phyloP scores from a whole-genome alignment of 2,113 vertebrate genomes.

The Rissa tridactyla region DNA sequence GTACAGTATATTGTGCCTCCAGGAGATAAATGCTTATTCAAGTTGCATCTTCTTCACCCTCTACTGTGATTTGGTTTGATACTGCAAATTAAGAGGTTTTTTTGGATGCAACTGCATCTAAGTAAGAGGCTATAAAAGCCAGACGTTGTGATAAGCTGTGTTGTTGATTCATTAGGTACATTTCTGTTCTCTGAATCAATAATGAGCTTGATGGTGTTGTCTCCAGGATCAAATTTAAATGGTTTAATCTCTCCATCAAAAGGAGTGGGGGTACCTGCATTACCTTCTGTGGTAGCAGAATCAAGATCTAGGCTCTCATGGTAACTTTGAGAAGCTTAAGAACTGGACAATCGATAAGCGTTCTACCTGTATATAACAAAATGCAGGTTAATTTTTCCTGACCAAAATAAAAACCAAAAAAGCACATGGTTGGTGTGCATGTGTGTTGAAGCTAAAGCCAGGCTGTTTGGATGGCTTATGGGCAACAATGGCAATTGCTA shows the following conservation, averaged over 20 bases:
- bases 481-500: background rate
- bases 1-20: background rate
- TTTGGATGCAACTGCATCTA: background rate
- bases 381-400: background rate
- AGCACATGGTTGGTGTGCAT: accelerated
- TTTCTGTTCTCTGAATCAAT: background rate
- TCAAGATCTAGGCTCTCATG: background rate
- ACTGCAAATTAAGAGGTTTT: background rate
- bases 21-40: background rate
- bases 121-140: background rate
- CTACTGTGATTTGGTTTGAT: background rate
- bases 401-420: background rate
- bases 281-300: background rate
- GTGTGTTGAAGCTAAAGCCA: background rate
- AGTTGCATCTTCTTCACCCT: background rate
- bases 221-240: background rate
- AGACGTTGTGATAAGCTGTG: background rate
- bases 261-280: background rate
- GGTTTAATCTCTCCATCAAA: background rate
- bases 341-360: background rate
- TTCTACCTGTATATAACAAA: background rate
- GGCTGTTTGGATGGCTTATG: background rate
- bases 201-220: background rate
- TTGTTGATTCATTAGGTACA: background rate
- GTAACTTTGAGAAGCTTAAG: background rate